Base-by-base conservation (phyloP, 2,888 invertebrate species). In the Leptogaster cylindrica region DNA sequence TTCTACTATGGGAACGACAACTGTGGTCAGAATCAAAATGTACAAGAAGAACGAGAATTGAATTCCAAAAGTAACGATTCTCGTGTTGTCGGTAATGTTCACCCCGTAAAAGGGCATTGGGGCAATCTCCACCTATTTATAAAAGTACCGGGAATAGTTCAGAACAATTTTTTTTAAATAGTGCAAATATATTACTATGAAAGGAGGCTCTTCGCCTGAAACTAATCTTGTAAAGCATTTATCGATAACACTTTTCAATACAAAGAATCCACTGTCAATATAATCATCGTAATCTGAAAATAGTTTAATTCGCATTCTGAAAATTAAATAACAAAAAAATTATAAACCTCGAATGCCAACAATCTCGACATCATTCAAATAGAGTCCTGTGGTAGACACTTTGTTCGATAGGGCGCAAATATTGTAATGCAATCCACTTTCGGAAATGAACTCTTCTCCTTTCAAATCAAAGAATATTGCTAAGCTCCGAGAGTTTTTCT, bases 211-310 rank as follows among this genome's bases (percentile, higher is more conserved):
- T 1, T 71, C 64, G 2, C 70, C 61, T 0, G 70, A 67, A 41
- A 70, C 70, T 25, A 72, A 73, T 67, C 82, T 78, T 44, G 87
- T 80, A 73, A 82, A 88, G 20, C 83, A 82, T 1, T 81, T 81
- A 74, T 89, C 88, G 31, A 89, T 77, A 0, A 86, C 83, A 79
- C 84, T 82, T 75, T 89, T 88, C 0, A 89, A 72, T 0, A 81
- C 78, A 72, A 88, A 78, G 73, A 88, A 88, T 0, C 78, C 75
- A 77, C 83, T 83, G 69, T 73, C 76, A 70, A 80, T 78, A 74
- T 83, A 83, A 41, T 77, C 78, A 68, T 81, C 78, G 12, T 79
- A 77, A 67, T 77, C 83, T 83, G 70, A 20, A 74, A 70, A 51
- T 44, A 68, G 68, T 70, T 16, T 16, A 20, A 31, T 65, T 28